A percentile compares a stretch with the other conserved stretches of the same genome.
phyloP scores from a whole-genome alignment of 2,113 vertebrate species.

The Ginglymostoma cirratum region DNA sequence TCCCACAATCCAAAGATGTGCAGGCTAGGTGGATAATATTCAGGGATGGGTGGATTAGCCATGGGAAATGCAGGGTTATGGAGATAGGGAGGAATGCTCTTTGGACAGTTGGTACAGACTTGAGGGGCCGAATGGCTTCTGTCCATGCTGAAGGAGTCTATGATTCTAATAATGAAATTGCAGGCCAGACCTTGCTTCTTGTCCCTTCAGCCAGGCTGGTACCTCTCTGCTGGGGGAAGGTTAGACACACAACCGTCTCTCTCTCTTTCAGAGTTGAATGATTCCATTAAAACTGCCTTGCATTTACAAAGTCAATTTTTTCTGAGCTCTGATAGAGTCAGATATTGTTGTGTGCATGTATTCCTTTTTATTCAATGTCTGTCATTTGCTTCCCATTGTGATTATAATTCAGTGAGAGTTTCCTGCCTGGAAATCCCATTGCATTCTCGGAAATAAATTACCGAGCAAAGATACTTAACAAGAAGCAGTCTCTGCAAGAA shows the following conservation, averaged over 20 bases:
- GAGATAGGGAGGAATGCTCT: no score
- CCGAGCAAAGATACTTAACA: background rate
- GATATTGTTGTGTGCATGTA: background rate
- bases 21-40: no score
- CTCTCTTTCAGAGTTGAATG: background rate
- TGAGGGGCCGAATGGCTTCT: no score
- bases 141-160: no score
- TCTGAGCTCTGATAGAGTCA: background rate
- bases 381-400: slow-evolving; percentile 3
- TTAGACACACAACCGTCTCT: background rate
- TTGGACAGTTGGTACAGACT: no score
- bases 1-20: no score
- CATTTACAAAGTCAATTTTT: background rate
- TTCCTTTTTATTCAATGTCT: background rate
- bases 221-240: background rate
- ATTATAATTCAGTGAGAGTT: background rate
- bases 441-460: background rate
- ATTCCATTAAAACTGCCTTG: background rate
- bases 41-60: no score
- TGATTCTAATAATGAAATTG: background rate
- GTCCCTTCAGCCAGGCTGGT: background rate
- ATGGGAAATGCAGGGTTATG: no score
- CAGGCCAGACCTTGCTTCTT: background rate
- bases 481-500: background rate
- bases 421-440: background rate